phyloP scores from a whole-genome alignment of 2,888 invertebrate species.

The Heliconius cydno region DNA sequence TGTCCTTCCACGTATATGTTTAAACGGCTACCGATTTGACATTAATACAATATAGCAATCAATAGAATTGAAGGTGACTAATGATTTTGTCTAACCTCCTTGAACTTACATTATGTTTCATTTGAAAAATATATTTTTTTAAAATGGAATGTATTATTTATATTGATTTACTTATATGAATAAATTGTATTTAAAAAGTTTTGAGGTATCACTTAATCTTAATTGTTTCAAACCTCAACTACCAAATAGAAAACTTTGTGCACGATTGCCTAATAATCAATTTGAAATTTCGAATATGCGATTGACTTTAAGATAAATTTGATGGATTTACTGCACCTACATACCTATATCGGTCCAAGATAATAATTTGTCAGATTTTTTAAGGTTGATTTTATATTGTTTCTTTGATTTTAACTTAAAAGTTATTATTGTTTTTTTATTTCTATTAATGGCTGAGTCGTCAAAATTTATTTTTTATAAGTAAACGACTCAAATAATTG shows the following conservation, averaged over 20 bases:
- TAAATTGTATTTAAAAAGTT: too few relatives aligned
- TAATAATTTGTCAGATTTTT: constrained; percentile 49
- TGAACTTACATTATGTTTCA: constrained; percentile 38
- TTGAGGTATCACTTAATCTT: constrained; percentile 13
- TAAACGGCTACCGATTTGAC: constrained; percentile 46
- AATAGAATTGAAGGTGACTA: constrained; percentile 48
- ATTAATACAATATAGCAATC: constrained; percentile 50
- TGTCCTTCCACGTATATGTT: constrained; percentile 49
- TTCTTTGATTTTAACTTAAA: constrained; percentile 37
- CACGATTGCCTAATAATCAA: constrained; percentile 46
- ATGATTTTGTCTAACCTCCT: constrained; percentile 46
- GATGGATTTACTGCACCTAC: constrained; percentile 48
- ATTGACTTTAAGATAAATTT: constrained; percentile 49
- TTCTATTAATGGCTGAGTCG: neutral
- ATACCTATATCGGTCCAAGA: constrained; percentile 45
- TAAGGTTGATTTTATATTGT: constrained; percentile 31
- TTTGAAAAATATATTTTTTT: constrained; percentile 4
- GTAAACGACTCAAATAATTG: too few relatives aligned
- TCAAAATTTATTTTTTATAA: too few relatives aligned
- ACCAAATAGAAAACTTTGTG: constrained; percentile 37
- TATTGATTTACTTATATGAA: neutral
- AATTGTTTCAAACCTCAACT: constrained; percentile 37
- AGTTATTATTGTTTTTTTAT: constrained; percentile 28
- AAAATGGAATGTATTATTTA: neutral
- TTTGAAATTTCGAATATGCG: constrained; percentile 47